Conservation (phyloP, 2,888 invertebrate genomes). For the Diaperis boleti region DNA sequence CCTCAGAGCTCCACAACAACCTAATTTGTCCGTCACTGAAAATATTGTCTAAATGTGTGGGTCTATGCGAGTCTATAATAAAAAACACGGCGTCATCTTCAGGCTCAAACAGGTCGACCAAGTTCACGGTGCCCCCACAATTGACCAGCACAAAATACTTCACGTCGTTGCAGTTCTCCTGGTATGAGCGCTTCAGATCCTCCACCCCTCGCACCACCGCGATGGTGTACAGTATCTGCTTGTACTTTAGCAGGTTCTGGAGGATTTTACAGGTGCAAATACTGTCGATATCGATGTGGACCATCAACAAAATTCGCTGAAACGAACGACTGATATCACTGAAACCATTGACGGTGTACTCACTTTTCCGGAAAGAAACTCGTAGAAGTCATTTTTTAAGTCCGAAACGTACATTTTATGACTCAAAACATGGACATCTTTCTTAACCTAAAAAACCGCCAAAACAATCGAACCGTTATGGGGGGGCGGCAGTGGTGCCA, state of each 20-base stretch:
- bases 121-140: slow-evolving; percentile 91
- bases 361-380: slow-evolving; percentile 81
- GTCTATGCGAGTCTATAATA: slow-evolving; percentile 90
- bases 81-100: slow-evolving; percentile 87
- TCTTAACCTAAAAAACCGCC: slow-evolving; percentile 40
- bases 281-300: slow-evolving; percentile 94
- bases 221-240: slow-evolving; percentile 90
- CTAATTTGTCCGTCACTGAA: slow-evolving; percentile 86
- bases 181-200: slow-evolving; percentile 82
- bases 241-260: slow-evolving; percentile 88
- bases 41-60: slow-evolving; percentile 93
- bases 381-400: slow-evolving; percentile 88
- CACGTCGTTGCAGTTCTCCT: slow-evolving; percentile 76
- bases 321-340: neutral
- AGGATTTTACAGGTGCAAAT: slow-evolving; percentile 94
- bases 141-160: slow-evolving; percentile 88
- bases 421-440: slow-evolving; percentile 11
- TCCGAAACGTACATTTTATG: slow-evolving; percentile 88
- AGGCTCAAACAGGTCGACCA: slow-evolving; percentile 88
- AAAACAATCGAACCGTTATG: slow-evolving; percentile 31
- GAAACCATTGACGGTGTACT: slow-evolving; percentile 57
- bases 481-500: slow-evolving; percentile 4
- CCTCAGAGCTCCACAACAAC: slow-evolving; percentile 72
- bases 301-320: slow-evolving; percentile 85
- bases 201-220: slow-evolving; percentile 84